phyloP scores from a whole-genome alignment of 2,888 invertebrate genomes.

The Pachymerium ferrugineum region DNA sequence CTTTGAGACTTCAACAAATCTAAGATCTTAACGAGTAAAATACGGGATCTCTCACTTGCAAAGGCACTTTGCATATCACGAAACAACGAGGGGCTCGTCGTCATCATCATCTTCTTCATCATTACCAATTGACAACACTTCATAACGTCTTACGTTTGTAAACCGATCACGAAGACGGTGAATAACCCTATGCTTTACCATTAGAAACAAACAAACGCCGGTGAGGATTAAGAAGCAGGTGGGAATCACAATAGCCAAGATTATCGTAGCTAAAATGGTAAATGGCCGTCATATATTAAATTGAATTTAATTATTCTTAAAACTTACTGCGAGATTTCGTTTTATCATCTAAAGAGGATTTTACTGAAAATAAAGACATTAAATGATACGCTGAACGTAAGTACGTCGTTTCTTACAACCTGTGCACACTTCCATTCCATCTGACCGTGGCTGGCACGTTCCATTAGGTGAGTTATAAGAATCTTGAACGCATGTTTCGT shows the following conservation, averaged over 20 bases:
- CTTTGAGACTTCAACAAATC: not conserved
- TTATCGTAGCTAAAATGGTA: not conserved
- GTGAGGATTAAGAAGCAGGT: not conserved
- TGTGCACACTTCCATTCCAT: not conserved
- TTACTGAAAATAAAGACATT: not conserved
- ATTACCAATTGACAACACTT: not conserved
- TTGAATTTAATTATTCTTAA: not conserved
- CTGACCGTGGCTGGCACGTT: not conserved
- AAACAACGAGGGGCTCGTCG: conserved; percentile 20
- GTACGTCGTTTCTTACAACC: not conserved
- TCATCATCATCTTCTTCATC: conserved; percentile 6
- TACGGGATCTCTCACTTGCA: not conserved
- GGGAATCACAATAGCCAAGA: not conserved
- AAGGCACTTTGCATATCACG: not conserved
- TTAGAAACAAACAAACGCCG: not conserved
- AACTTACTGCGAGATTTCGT: not conserved
- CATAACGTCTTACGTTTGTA: not conserved
- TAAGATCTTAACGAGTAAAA: not conserved
- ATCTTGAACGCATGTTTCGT: not conserved
- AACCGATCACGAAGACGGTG: not conserved
- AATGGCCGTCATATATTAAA: not conserved
- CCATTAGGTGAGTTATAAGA: not conserved
- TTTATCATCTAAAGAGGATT: not conserved
- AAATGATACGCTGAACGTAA: not conserved
- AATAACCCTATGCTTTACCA: not conserved